Percentiles rank a stretch among this genome's conserved stretches.
Evolutionary conservation across 2,113 vertebrate genomes (phyloP).

Genomic region (Beaufortia kweichowensis): DNA sequence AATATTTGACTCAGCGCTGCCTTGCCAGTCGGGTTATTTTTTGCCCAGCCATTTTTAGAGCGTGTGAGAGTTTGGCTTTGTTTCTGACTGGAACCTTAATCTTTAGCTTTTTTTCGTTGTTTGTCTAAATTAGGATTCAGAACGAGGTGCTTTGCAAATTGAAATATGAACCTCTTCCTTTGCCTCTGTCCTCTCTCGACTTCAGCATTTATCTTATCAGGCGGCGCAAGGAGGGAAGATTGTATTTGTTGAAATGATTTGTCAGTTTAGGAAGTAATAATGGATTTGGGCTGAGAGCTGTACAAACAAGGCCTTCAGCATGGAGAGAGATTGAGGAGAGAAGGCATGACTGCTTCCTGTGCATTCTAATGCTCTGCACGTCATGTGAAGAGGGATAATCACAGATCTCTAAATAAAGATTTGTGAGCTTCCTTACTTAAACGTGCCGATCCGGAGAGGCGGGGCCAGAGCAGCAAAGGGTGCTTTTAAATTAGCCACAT

Average conservation of each 20-base stretch:
- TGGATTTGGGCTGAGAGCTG: constrained; percentile 75
- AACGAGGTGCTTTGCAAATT: constrained; percentile 53
- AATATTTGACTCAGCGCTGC: background rate
- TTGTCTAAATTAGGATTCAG: constrained; percentile 49
- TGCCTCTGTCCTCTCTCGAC: constrained; percentile 33
- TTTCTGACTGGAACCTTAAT: constrained; percentile 1
- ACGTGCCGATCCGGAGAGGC: constrained; percentile 7
- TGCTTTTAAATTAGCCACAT: background rate
- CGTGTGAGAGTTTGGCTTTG: constrained; percentile 2
- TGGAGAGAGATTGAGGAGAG: constrained; percentile 25
- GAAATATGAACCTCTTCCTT: constrained; percentile 54
- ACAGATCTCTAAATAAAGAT: constrained; percentile 46
- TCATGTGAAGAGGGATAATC: constrained; percentile 28
- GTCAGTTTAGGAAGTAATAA: constrained; percentile 78
- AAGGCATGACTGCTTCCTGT: constrained; percentile 25
- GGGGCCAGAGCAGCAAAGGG: background rate
- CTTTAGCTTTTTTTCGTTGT: background rate
- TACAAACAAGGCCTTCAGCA: constrained; percentile 68
- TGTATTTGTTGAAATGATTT: constrained; percentile 76
- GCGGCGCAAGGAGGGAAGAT: constrained; percentile 61
- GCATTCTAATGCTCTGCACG: constrained; percentile 49
- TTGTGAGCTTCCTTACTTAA: constrained; percentile 34
- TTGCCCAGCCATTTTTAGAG: background rate
- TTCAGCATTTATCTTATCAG: constrained; percentile 58
- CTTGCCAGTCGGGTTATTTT: background rate